A percentile compares a stretch with the other conserved stretches of the same genome.
These are phyloP conservation scores for Chionis minor DNA, from an alignment of 2,113 vertebrate genomes.

Conservation along the genomic window DNA sequence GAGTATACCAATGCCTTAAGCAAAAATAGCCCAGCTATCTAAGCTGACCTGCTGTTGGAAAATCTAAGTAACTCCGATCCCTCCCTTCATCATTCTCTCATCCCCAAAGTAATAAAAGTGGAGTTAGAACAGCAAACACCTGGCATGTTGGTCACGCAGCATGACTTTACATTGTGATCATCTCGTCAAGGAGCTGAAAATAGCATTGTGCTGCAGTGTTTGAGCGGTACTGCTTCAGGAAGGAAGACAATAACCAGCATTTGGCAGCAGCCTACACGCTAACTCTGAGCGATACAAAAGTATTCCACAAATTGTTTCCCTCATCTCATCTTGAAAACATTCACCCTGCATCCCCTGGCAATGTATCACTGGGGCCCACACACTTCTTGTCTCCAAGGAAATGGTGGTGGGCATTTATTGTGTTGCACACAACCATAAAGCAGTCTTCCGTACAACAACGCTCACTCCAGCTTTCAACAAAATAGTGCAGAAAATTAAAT, in stretches of 20 bases:
- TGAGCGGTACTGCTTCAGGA: slow-evolving; percentile 50
- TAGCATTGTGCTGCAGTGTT: slow-evolving; percentile 51
- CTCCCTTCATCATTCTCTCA: slow-evolving; percentile 19
- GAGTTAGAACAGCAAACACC: slow-evolving; percentile 69
- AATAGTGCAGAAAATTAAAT: neutral
- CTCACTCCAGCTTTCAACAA: neutral
- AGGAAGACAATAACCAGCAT: slow-evolving; percentile 69
- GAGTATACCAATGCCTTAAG: neutral
- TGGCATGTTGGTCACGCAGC: slow-evolving; percentile 70
- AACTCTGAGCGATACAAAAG: slow-evolving; percentile 34
- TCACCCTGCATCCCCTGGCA: slow-evolving; percentile 9
- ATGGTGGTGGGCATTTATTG: neutral
- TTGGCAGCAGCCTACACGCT: slow-evolving; percentile 62
- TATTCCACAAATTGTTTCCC: slow-evolving; percentile 51
- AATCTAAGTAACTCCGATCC: slow-evolving; percentile 21
- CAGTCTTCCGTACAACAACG: neutral
- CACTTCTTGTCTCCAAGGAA: neutral
- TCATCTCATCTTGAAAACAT: slow-evolving; percentile 9
- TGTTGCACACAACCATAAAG: neutral
- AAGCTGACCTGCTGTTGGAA: slow-evolving; percentile 45
- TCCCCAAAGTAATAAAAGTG: slow-evolving; percentile 59
- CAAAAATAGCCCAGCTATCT: slow-evolving; percentile 29
- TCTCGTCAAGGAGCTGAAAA: slow-evolving; percentile 68
- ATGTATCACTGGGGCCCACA: neutral
- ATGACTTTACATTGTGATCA: slow-evolving; percentile 73